These are phyloP conservation scores for Drosophila sp. DNA, from an alignment of 1,140 invertebrate species.

Conservation along the genomic window DNA sequence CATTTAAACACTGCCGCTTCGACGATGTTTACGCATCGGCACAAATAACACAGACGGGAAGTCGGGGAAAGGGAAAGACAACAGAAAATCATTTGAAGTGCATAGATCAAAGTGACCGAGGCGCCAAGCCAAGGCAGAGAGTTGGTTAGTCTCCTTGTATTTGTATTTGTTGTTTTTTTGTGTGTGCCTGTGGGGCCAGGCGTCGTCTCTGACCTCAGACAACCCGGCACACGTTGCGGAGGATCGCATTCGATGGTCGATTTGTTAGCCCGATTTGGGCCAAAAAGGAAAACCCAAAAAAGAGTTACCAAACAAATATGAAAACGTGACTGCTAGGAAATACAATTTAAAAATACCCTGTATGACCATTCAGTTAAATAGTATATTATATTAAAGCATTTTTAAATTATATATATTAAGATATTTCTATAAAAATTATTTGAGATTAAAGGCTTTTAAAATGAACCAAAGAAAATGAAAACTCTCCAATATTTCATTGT, in stretches of 20 bases:
- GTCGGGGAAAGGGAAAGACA: slow-evolving; percentile 12
- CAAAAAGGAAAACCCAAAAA: slow-evolving; percentile 24
- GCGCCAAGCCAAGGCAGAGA: slow-evolving; percentile 50
- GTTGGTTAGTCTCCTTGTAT: slow-evolving; percentile 44
- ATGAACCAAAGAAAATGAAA: too few relatives aligned
- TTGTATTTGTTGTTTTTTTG: slow-evolving; percentile 28
- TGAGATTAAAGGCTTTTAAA: too few relatives aligned
- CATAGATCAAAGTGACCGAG: slow-evolving; percentile 74
- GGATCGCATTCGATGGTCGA: slow-evolving; percentile 35
- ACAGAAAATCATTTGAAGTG: slow-evolving; percentile 74
- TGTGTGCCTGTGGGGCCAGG: slow-evolving; percentile 45
- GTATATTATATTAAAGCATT: slow-evolving; percentile 13
- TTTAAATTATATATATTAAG: too few relatives aligned
- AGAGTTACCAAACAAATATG: slow-evolving; percentile 65
- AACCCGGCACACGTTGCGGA: slow-evolving; percentile 74
- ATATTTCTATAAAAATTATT: too few relatives aligned
- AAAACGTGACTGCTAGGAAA: slow-evolving; percentile 63
- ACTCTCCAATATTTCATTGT: too few relatives aligned
- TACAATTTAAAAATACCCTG: slow-evolving; percentile 14
- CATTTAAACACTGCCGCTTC: slow-evolving; percentile 69
- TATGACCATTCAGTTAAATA: not conserved
- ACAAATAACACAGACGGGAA: slow-evolving; percentile 33
- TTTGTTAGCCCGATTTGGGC: slow-evolving; percentile 13
- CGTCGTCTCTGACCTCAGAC: slow-evolving; percentile 67
- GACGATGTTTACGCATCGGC: slow-evolving; percentile 75